Base-by-base conservation (phyloP, 2,113 vertebrate species). In the Hydropotes inermis region DNA sequence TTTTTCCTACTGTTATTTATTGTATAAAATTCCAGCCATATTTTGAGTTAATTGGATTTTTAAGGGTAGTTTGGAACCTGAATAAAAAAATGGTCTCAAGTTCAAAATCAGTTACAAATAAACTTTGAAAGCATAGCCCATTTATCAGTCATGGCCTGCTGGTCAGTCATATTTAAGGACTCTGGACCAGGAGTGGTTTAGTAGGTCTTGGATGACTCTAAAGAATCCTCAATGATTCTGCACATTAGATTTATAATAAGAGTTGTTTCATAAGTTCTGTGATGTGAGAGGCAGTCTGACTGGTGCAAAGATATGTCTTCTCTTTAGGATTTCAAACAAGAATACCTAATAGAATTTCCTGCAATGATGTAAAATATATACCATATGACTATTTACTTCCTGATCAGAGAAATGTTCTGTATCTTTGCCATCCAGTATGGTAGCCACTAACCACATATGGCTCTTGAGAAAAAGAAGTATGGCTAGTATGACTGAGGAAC, bases 81-180 rank as follows among this genome's bases (percentile, higher is more conserved):
- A 93, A 95, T 76, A 19, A 89, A 96, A 86, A 89, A 78, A 86
- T 60, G n/a, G 25, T 83, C 93, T 95, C 17, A 86, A 45, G 58
- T 85, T 97, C 61, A 95, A 93, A 96, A 54, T 27, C 64, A 19
- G 6, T 90, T 90, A 82, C 11, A 88, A 30, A 30, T 94, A 28
- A 92, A 76, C 76, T 47, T 27, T 70, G 30, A 23, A 90, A 86
- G 11, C 17, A 33, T 30, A 87, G 50, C 8, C 6, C 21, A 21
- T 45, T 83, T 81, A 58, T 52, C 39, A n/a, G 0, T 60, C 28
- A 14, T 83, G 28, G 50, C 9, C 33, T 78, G 12, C 25, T 54
- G 7, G 14, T 84, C 7, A 54, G 30, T 76, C 36, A 21, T 11
- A 3, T 43, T 28, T 39, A 83, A 54, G 43, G 27, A 64, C 12